These are phyloP conservation scores for Tetramorium bicarinatum DNA, from an alignment of 2,888 invertebrate genomes.

Conservation along the genomic window DNA sequence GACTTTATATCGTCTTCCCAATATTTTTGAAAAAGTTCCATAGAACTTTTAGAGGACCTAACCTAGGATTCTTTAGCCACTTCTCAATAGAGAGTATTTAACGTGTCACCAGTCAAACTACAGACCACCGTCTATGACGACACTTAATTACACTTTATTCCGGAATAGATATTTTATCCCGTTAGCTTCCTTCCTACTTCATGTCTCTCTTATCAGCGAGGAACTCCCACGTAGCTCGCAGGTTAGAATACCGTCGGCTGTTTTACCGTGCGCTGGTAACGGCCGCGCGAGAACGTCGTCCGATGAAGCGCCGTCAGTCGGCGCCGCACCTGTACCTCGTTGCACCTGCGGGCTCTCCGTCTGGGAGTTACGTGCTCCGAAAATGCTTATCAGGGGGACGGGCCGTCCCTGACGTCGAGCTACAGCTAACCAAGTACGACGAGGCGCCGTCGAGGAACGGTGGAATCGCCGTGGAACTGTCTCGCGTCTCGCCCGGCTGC, in stretches of 20 bases:
- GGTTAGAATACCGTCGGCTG: background rate
- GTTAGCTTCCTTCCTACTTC: no score
- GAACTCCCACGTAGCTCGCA: conserved; percentile 19
- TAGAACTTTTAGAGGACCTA: no score
- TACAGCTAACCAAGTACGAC: background rate
- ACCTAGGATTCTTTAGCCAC: no score
- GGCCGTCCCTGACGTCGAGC: background rate
- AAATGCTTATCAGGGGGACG: conserved; percentile 26
- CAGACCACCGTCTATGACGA: no score
- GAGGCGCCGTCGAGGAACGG: background rate
- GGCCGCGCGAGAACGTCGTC: background rate
- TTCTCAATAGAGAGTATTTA: no score
- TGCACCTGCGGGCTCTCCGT: conserved; percentile 20
- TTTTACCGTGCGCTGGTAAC: background rate
- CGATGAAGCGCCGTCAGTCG: background rate
- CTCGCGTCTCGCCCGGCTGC: background rate
- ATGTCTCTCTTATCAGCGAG: no score
- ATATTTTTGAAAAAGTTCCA: no score
- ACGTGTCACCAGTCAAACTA: no score
- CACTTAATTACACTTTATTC: no score
- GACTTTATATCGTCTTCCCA: no score
- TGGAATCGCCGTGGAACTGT: background rate
- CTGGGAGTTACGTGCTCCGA: conserved; percentile 31
- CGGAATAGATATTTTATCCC: no score
- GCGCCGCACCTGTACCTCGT: background rate